A percentile compares a stretch with the other conserved stretches of the same genome.
phyloP scores from a whole-genome alignment of 2,888 invertebrate genomes.

The Tachina lurida region DNA sequence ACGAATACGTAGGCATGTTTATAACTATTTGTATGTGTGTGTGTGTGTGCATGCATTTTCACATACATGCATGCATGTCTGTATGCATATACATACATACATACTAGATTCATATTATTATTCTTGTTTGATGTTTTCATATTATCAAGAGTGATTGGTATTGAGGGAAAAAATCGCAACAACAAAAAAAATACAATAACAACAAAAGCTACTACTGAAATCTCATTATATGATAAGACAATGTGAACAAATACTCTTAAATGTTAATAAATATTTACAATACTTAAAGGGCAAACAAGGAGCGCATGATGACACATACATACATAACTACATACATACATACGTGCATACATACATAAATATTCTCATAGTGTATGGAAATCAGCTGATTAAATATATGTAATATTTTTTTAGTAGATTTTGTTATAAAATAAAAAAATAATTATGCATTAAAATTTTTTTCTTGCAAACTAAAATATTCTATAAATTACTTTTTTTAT shows the following conservation, averaged over 20 bases:
- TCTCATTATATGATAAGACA: conserved; percentile 58
- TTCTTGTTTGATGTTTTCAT: conserved; percentile 18
- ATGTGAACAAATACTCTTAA: conserved; percentile 33
- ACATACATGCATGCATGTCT: not conserved
- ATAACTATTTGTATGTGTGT: not conserved
- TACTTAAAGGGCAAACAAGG: conserved; percentile 11
- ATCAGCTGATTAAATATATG: not conserved
- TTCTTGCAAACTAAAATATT: not conserved
- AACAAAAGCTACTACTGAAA: conserved; percentile 24
- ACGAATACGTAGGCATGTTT: not conserved
- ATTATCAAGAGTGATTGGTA: conserved; percentile 26
- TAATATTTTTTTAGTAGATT: no score
- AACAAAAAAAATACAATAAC: conserved; percentile 19
- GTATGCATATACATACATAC: not conserved
- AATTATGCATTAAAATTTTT: not conserved
- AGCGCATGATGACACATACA: not conserved
- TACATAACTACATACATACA: no score
- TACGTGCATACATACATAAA: no score
- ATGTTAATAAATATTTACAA: conserved; percentile 55
- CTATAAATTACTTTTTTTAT: not conserved
- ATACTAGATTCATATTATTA: not conserved
- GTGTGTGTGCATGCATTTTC: not conserved
- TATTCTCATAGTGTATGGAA: not conserved
- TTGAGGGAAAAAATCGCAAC: conserved; percentile 1
- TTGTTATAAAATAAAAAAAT: no score